Percentiles rank a stretch among this genome's conserved stretches.
Evolutionary conservation across 2,888 invertebrate species (phyloP).

Genomic region (Hyposoter dolosus): DNA sequence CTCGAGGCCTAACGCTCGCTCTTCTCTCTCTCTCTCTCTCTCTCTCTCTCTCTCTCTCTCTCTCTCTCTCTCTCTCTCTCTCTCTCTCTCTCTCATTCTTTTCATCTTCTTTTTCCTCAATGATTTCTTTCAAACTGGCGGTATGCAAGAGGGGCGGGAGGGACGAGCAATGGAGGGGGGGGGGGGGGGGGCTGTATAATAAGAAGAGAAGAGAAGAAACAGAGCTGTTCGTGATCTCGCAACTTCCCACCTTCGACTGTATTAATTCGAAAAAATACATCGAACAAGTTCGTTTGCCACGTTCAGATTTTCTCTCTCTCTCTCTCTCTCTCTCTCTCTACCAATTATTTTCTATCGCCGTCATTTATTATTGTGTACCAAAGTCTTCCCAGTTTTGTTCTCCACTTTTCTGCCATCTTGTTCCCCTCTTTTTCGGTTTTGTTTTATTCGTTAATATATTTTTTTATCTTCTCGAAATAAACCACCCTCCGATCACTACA

Average conservation of each 20-base stretch:
- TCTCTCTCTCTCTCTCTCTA: slow-evolving; percentile 62
- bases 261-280: slow-evolving; percentile 51
- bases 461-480: too few relatives aligned
- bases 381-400: not conserved
- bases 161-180: slow-evolving; percentile 26
- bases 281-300: slow-evolving; percentile 46
- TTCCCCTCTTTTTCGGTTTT: too few relatives aligned
- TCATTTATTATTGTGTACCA: not conserved
- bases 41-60: slow-evolving; percentile 5
- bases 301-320: too few relatives aligned
- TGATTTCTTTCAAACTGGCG: slow-evolving; percentile 5
- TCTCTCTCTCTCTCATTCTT: slow-evolving; percentile 6
- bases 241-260: slow-evolving; percentile 32
- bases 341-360: slow-evolving; percentile 8
- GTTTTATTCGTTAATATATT: too few relatives aligned
- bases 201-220: slow-evolving; percentile 31
- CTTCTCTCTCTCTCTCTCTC: slow-evolving; percentile 11
- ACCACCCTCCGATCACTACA: not conserved
- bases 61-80: not conserved
- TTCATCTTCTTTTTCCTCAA: slow-evolving; percentile 46
- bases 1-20: slow-evolving; percentile 33
- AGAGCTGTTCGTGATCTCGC: not conserved
- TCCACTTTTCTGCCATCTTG: too few relatives aligned
- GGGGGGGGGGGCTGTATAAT: not conserved
- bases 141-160: slow-evolving; percentile 50